Evolutionary conservation across 2,888 invertebrate genomes (phyloP).

Genomic region (Acleris sparsana): DNA sequence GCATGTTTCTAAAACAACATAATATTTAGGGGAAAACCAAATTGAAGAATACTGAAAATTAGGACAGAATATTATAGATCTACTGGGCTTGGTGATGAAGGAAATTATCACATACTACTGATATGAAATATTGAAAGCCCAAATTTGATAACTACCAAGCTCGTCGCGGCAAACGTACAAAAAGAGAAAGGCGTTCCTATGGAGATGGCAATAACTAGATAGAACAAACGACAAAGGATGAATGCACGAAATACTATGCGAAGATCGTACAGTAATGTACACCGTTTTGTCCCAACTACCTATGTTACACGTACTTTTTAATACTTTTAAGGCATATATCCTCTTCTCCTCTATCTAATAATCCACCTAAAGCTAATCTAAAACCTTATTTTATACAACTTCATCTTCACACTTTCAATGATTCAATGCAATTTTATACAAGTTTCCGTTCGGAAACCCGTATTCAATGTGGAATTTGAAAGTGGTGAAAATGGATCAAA

Average conservation of each 20-base stretch:
- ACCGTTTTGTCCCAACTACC: conserved; percentile 71
- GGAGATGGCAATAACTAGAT: conserved; percentile 50
- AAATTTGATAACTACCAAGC: conserved; percentile 36
- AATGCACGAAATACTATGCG: conserved; percentile 81
- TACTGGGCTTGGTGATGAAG: background rate
- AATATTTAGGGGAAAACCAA: conserved; percentile 34
- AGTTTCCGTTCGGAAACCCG: conserved; percentile 25
- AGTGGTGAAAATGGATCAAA: conserved; percentile 44
- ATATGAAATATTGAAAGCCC: background rate
- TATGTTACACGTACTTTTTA: conserved; percentile 76
- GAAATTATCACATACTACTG: too few species aligned
- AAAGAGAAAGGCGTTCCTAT: conserved; percentile 51
- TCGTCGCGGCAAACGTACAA: conserved; percentile 44
- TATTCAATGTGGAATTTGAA: conserved; percentile 41
- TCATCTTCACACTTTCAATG: conserved; percentile 45
- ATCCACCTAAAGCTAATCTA: conserved; percentile 72
- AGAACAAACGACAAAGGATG: conserved; percentile 65
- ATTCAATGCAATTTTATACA: conserved; percentile 34
- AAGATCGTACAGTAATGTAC: conserved; percentile 79
- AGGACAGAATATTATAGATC: background rate
- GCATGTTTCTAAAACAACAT: conserved; percentile 35
- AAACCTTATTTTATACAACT: conserved; percentile 53
- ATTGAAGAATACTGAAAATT: background rate
- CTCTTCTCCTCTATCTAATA: conserved; percentile 56
- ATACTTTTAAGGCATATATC: conserved; percentile 79